Evolutionary conservation across 2,797 vertebrate genomes (phyloP).

Genomic region (Poeciliopsis infans): DNA sequence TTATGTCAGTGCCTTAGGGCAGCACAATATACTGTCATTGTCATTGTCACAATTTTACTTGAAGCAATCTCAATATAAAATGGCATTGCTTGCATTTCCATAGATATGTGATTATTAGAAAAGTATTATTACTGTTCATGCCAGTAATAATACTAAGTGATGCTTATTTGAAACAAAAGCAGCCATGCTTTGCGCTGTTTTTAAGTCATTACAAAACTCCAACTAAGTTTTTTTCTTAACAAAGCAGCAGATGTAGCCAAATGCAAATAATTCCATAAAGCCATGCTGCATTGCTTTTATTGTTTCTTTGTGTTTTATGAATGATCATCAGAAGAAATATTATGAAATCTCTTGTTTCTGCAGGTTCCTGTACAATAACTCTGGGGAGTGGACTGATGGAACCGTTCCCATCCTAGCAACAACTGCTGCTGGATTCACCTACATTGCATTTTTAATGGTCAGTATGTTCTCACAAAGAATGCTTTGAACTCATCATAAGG

Average conservation of each 20-base stretch:
- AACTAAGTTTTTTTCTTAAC: not conserved
- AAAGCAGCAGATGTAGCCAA: not conserved
- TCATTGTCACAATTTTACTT: not conserved
- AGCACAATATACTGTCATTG: not conserved
- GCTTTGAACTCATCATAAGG: not conserved
- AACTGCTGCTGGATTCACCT: constrained; percentile 92
- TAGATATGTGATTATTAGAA: not conserved
- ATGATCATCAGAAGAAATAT: not conserved
- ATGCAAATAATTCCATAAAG: not conserved
- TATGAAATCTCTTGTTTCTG: constrained; percentile 24
- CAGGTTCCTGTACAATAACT: constrained; percentile 95
- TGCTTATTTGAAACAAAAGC: not conserved
- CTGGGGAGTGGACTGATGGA: constrained; percentile 96
- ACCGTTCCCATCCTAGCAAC: constrained; percentile 91
- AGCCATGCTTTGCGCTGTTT: not conserved
- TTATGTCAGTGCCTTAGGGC: not conserved
- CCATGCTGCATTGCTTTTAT: not conserved
- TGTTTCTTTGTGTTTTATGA: not conserved
- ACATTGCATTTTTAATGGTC: constrained; percentile 91
- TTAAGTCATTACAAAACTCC: not conserved
- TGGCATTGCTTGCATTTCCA: not conserved
- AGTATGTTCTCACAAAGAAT: constrained; percentile 36
- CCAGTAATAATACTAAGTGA: not conserved
- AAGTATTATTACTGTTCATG: not conserved
- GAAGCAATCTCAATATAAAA: not conserved